A percentile compares a stretch with the other conserved stretches of the same genome.
Evolutionary conservation across 2,797 vertebrate genomes (phyloP).

Genomic region (Chloroceryle amazona): DNA sequence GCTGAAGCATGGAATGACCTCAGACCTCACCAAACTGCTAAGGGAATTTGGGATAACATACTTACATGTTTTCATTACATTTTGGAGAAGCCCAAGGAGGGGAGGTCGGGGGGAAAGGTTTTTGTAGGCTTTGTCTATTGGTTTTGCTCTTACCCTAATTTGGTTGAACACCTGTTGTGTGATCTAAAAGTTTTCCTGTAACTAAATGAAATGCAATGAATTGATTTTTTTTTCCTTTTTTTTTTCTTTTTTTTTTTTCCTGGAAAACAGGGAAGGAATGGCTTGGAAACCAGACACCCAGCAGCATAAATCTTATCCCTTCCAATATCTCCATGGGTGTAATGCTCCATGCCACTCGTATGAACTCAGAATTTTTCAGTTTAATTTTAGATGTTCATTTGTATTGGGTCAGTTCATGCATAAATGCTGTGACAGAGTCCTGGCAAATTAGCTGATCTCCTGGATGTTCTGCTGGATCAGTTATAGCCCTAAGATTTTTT

Average conservation of each 20-base stretch:
- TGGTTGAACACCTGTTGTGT: neutral
- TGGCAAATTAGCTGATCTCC: neutral
- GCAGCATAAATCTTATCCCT: neutral
- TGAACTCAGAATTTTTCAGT: neutral
- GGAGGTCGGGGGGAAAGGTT: neutral
- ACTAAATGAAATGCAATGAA: accelerated
- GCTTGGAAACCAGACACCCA: neutral
- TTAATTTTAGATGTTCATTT: neutral
- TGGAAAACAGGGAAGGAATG: neutral
- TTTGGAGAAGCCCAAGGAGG: neutral
- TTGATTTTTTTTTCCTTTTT: no score
- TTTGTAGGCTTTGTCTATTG: neutral
- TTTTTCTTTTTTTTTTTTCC: no score
- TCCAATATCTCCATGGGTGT: neutral
- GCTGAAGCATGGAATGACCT: constrained; percentile 44
- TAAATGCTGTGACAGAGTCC: neutral
- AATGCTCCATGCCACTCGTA: neutral
- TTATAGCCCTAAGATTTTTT: neutral
- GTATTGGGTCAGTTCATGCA: neutral
- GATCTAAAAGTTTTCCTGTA: accelerated
- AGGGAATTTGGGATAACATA: neutral
- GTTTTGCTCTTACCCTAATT: neutral
- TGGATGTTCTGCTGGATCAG: neutral
- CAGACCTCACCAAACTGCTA: neutral
- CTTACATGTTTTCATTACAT: neutral